Evolutionary conservation across 30 jellyfish, hydroid and myxozoan genomes (phyloP), one percentile per base, ranked within the genome.

Genomic region (Aurelia sp.): DNA sequence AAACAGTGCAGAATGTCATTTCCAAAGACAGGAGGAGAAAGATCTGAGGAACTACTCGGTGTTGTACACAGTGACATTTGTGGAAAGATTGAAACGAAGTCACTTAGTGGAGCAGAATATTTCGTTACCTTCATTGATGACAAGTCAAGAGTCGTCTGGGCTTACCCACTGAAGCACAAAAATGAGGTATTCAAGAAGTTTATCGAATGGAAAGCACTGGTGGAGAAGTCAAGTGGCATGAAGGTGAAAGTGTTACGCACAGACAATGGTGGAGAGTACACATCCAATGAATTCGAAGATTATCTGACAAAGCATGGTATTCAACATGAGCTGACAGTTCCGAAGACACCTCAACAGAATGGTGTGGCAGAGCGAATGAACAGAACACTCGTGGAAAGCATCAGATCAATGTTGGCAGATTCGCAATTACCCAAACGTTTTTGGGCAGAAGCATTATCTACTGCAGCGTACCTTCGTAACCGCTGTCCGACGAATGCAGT

Each of bases 251-350:
- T 68, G 3, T 53, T 68, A 12, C 79, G 90, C 16, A n/a, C 94
- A 59, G 96, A 87, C 73, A 73, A 86, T 68, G 90, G 96, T 4
- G 96, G 96, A 1, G 96, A 89, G 62, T 89, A 82, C 77, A 30
- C n/a, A n/a, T 89, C 95, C 20, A 63, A 72, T 35, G 96, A 55
- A 21, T 86, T 86, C 47, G 40, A 63, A 19, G 89, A 86, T 0
- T 86, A 44, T 58, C 35, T 23, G 1, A 64, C 62, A 20, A 15
- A 33, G 2, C 23, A 78, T 12, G 96, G 33, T 27, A 27, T 27
- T 27, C 33, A 27, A 27, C 33, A 27, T 27, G 33, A 27, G 33
- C 33, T 27, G 33, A 27, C 33, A 27, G 33, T 27, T 27, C 33
- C 33, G 33, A 27, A 27, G 33, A 27, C 33, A 0, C 33, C 33